phyloP scores from a whole-genome alignment of 1,140 invertebrate species.

The Lutraria rhynchaena region DNA sequence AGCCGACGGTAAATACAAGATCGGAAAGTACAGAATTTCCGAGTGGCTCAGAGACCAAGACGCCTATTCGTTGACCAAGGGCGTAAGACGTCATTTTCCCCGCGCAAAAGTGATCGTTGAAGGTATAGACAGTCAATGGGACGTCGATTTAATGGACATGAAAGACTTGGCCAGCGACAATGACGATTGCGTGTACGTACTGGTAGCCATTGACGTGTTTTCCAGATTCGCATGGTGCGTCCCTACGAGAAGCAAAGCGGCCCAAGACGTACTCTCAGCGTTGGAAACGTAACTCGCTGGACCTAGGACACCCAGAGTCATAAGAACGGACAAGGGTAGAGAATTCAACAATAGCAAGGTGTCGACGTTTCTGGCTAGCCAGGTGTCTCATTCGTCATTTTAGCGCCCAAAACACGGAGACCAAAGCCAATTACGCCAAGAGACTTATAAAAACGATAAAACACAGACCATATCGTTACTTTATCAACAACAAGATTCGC shows the following conservation, averaged over 20 bases:
- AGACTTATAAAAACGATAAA: constrained; percentile 19
- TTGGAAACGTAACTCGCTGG: not conserved
- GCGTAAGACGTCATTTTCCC: constrained; percentile 13
- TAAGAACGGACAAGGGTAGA: constrained; percentile 9
- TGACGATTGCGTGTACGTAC: not conserved
- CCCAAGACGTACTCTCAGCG: not conserved
- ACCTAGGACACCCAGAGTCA: not conserved
- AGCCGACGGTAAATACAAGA: constrained; percentile 26
- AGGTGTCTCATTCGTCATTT: constrained; percentile 25
- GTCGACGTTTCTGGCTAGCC: not conserved
- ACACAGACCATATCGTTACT: not conserved
- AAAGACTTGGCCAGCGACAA: not conserved
- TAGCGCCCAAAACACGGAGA: constrained; percentile 5
- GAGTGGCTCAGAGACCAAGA: constrained; percentile 39
- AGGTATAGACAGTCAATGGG: constrained; percentile 11
- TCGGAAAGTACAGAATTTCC: constrained; percentile 29
- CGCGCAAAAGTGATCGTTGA: not conserved
- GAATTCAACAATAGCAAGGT: constrained; percentile 18
- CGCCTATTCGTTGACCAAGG: constrained; percentile 34
- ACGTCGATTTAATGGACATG: constrained; percentile 31
- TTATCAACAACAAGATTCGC: not conserved
- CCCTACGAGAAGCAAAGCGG: constrained; percentile 35
- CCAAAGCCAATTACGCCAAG: constrained; percentile 33
- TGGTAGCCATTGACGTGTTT: constrained; percentile 8
- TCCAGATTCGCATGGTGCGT: not conserved